Evolutionary conservation across 1,140 invertebrate genomes (phyloP), one percentile per base, ranked within the genome.

Genomic region (Drosophila paulistorum): DNA sequence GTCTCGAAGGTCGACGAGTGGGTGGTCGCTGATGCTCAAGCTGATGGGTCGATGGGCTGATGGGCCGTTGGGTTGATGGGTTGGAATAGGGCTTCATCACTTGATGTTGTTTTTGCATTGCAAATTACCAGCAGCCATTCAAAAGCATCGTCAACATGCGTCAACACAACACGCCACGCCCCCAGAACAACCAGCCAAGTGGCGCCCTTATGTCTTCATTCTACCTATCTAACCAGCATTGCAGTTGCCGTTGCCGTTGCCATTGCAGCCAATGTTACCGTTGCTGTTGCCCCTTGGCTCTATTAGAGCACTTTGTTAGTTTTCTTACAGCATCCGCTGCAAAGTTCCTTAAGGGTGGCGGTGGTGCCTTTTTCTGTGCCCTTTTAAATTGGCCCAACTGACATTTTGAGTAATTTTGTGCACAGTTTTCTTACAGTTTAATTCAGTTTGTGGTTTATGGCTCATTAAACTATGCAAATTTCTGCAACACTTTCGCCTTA

Each of bases 301-400:
- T 80, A 77, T 77, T 82, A 74, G 62, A 79, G 82, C 82, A 86
- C 78, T 86, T 81, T 85, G 82, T 81, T 86, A 75, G 71, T 71
- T 82, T 82, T 74, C 48, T 51, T 68, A 33, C 66, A 71, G 71
- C 70, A 78, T 70, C 74, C 61, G 65, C 55, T 61, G 23, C 51
- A 48, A 30, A 63, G 42, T 42, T 63, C 3, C 48, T 58, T 13
- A 9, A 23, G 1, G 9, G 3, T 4, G 33, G 30, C 30, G 30
- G 30, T 30, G 60, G 13, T 2, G 1, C 30, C 33, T 68, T 60
- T 54, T 45, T 26, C 57, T 51, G 3, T 51, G 45, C 55, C 68
- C 78, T 63, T 65, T 75, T 70, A 77, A 79, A 65, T 51, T 51
- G 48, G 48, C 73, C 65, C 35, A 61, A 68, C 75, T 86, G 79